A percentile compares a stretch with the other conserved stretches of the same genome.
These are phyloP conservation scores for Periophthalmodon schlosseri DNA, from an alignment of 2,113 vertebrate genomes.

Conservation along the genomic window DNA sequence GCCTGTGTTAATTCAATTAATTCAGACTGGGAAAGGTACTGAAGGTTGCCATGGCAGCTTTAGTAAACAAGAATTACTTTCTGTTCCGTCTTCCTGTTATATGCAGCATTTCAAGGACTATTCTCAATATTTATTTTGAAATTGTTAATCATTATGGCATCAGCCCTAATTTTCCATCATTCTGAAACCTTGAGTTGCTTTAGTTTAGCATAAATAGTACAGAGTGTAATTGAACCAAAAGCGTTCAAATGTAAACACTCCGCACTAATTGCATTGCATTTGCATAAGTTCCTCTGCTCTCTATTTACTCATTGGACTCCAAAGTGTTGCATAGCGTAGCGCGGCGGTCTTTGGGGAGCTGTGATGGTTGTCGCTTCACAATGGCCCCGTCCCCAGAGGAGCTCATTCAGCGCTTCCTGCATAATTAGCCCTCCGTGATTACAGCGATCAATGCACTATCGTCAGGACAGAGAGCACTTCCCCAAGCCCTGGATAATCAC, in stretches of 20 bases:
- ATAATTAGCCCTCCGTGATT: slow-evolving; percentile 74
- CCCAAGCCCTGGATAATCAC: slow-evolving; percentile 52
- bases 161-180: no score
- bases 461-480: slow-evolving; percentile 43
- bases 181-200: not conserved
- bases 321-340: slow-evolving; percentile 42
- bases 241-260: not conserved
- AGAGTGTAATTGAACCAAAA: not conserved
- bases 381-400: slow-evolving; percentile 53
- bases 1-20: not conserved
- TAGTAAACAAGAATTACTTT: not conserved
- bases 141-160: no score
- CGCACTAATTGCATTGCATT: slow-evolving; percentile 53
- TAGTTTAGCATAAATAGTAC: not conserved
- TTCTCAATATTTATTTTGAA: no score
- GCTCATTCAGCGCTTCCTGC: slow-evolving; percentile 67
- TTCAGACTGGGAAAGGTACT: not conserved
- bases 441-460: slow-evolving; percentile 66
- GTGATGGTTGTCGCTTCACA: slow-evolving; percentile 53
- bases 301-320: slow-evolving; percentile 41
- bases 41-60: not conserved
- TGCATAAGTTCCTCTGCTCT: slow-evolving; percentile 50
- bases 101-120: no score
- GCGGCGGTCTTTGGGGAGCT: slow-evolving; percentile 53
- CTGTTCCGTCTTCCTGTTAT: no score